A percentile compares a stretch with the other conserved stretches of the same genome.
phyloP scores from a whole-genome alignment of 2,797 vertebrate genomes.

The Mycteria americana region DNA sequence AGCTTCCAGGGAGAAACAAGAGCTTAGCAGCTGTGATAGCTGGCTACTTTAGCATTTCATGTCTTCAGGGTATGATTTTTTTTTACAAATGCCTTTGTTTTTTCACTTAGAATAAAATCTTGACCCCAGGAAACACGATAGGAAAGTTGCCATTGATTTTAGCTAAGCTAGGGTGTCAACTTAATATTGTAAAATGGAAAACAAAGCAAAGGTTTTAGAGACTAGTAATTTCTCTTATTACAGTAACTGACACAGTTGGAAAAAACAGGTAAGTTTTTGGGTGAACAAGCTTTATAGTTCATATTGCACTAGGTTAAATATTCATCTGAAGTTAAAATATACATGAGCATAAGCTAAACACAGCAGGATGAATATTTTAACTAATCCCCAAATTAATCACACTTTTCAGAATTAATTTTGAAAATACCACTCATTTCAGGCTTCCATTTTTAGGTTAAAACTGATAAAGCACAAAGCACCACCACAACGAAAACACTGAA shows the following conservation, averaged over 20 bases:
- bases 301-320: neutral
- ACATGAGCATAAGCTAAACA: neutral
- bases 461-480: neutral
- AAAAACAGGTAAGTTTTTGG: neutral
- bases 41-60: neutral
- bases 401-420: neutral
- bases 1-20: neutral
- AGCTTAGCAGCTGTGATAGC: neutral
- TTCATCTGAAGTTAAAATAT: neutral
- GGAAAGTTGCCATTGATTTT: neutral
- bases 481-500: neutral
- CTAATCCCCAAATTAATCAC: neutral
- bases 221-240: neutral
- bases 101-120: neutral
- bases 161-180: neutral
- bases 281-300: neutral
- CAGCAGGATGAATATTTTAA: neutral
- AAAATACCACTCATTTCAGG: neutral
- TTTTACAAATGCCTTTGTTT: neutral
- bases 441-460: neutral
- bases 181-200: neutral
- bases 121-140: neutral
- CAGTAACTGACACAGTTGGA: neutral
- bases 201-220: neutral
- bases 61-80: neutral